These are phyloP conservation scores for Batillaria attramentaria DNA, from an alignment of 1,140 invertebrate genomes.

Conservation along the genomic window DNA sequence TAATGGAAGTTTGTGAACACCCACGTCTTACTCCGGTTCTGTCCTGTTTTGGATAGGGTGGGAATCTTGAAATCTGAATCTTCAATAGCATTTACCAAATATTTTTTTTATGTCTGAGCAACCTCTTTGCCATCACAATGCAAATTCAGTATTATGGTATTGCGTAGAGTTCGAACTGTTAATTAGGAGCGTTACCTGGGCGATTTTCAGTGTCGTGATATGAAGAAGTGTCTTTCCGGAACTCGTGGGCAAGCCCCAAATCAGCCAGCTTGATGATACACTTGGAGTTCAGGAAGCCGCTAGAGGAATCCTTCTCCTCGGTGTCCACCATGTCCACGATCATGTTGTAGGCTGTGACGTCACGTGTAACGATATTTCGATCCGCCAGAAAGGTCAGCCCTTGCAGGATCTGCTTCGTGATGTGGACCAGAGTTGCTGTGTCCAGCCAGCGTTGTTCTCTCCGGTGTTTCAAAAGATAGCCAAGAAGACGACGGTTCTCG, in stretches of 20 bases:
- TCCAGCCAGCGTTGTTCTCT: background rate
- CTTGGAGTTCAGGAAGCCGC: no score
- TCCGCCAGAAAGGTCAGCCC: background rate
- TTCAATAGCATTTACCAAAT: background rate
- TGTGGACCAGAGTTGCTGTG: background rate
- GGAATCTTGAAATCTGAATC: background rate
- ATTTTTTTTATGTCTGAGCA: background rate
- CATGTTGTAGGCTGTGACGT: slow-evolving; percentile 16
- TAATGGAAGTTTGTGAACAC: no score
- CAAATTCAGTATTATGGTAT: background rate
- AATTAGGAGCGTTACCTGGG: slow-evolving; percentile 8
- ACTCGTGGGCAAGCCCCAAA: slow-evolving; percentile 3
- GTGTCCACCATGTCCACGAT: background rate
- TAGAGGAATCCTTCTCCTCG: no score
- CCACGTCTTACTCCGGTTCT: no score
- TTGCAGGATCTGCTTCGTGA: background rate
- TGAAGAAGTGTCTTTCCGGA: background rate
- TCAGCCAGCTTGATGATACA: slow-evolving; percentile 12
- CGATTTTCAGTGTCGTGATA: background rate
- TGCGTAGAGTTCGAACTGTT: background rate
- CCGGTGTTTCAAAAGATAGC: background rate
- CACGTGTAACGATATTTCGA: slow-evolving; percentile 8
- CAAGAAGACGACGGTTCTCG: background rate
- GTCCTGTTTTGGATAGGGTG: background rate
- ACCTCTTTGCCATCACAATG: background rate